Conservation (phyloP, 2,113 vertebrate genomes). For the Myrmophylax atrothorax region DNA sequence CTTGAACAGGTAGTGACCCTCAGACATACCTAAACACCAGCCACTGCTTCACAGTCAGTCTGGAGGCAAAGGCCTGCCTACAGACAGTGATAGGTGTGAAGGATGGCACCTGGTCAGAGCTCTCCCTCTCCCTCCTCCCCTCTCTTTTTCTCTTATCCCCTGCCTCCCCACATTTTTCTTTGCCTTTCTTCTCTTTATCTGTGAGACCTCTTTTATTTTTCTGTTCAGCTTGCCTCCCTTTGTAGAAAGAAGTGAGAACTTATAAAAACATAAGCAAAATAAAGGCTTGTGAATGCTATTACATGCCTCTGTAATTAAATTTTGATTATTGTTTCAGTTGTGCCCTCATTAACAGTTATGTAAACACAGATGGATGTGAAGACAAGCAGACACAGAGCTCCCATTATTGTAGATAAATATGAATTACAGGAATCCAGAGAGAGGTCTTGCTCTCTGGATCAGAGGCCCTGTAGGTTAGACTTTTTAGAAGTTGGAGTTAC, state of each 20-base stretch:
- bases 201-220: background rate
- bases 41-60: background rate
- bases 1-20: background rate
- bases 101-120: background rate
- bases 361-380: conserved; percentile 41
- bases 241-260: background rate
- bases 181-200: background rate
- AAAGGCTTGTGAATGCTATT: background rate
- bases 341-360: background rate
- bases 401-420: background rate
- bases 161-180: background rate
- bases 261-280: background rate
- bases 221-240: background rate
- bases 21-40: background rate
- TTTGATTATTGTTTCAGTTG: conserved; percentile 10
- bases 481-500: background rate
- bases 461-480: background rate
- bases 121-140: background rate
- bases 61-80: background rate
- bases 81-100: background rate
- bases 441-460: background rate
- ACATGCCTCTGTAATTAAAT: conserved; percentile 9
- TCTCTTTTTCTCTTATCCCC: background rate
- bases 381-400: conserved; percentile 32
- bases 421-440: background rate